Evolutionary conservation across 2,113 vertebrate species (phyloP).

Genomic region (Shinisaurus crocodilurus): DNA sequence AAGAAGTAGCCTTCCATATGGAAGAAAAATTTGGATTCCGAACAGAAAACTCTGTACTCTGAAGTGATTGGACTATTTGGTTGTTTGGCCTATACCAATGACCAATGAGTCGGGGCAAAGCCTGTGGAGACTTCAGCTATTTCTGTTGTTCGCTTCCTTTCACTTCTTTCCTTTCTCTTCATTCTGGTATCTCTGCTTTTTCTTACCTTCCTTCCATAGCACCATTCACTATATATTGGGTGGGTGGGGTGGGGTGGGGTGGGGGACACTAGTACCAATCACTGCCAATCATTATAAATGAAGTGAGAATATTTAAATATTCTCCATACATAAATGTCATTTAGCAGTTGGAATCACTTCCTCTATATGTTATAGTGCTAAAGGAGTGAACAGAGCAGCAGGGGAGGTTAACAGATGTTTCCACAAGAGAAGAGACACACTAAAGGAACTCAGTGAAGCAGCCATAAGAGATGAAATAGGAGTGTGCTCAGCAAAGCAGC

Average conservation of each 20-base stretch:
- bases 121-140: not conserved
- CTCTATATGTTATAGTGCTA: constrained; percentile 44
- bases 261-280: too few relatives aligned
- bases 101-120: not conserved
- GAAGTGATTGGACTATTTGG: not conserved
- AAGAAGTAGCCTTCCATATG: not conserved
- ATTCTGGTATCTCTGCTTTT: not conserved
- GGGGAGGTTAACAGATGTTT: constrained; percentile 64
- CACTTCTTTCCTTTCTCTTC: not conserved
- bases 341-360: constrained; percentile 54
- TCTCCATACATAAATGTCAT: constrained; percentile 54
- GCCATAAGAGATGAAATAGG: constrained; percentile 56
- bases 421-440: constrained; percentile 57
- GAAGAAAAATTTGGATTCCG: not conserved
- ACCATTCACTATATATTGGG: constrained; percentile 46
- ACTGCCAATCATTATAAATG: constrained; percentile 27
- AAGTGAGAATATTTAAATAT: constrained; percentile 51
- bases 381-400: constrained; percentile 63
- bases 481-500: constrained; percentile 57
- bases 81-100: not conserved
- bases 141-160: not conserved
- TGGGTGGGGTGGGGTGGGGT: too few relatives aligned
- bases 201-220: not conserved
- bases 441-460: constrained; percentile 59
- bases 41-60: not conserved